Evolutionary conservation across 2,888 invertebrate species (phyloP).

Genomic region (Volucella inanis): DNA sequence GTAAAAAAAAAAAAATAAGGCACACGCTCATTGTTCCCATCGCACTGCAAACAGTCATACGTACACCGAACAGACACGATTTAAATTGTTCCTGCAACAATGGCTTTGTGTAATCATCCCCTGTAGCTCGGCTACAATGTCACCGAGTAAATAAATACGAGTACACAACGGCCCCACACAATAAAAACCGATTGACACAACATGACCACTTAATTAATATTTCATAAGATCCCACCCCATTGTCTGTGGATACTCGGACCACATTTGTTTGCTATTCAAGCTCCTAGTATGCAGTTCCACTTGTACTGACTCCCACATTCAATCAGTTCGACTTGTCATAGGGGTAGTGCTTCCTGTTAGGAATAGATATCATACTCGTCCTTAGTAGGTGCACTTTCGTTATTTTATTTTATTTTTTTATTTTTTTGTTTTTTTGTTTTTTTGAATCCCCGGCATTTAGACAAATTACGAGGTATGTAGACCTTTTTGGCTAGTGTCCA

Average conservation of each 20-base stretch:
- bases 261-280: not conserved
- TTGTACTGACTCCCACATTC: not conserved
- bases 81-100: conserved; percentile 45
- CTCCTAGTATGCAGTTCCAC: not conserved
- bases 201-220: conserved; percentile 67
- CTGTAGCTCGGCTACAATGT: conserved; percentile 30
- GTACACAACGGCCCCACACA: conserved; percentile 41
- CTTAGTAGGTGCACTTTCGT: no score
- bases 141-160: conserved; percentile 41
- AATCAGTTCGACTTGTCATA: not conserved
- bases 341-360: no score
- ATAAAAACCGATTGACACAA: conserved; percentile 63
- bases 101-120: conserved; percentile 15
- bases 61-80: not conserved
- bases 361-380: no score
- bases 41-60: conserved; percentile 13
- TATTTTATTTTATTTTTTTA: no score
- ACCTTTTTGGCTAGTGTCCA: conserved; percentile 44
- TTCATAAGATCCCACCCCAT: conserved; percentile 42
- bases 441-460: no score
- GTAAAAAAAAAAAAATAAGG: not conserved
- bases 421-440: no score
- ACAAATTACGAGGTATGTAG: not conserved
- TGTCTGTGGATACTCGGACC: not conserved
- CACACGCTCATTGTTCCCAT: conserved; percentile 27